Evolutionary conservation across 2,888 invertebrate genomes (phyloP).

Genomic region (Zaprionus obscuricornis): DNA sequence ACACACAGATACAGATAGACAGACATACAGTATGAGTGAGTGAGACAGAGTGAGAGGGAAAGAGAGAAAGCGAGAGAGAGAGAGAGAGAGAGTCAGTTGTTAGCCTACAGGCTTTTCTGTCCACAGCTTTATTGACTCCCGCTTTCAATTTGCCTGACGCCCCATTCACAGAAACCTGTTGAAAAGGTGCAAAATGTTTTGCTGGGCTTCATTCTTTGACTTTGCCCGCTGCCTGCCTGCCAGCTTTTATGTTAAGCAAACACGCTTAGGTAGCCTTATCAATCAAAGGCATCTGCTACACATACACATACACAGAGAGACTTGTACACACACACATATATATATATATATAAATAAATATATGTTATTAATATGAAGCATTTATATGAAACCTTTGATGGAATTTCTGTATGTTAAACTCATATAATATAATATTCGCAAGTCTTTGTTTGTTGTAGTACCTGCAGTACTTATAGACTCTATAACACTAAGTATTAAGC

Average conservation of each 20-base stretch:
- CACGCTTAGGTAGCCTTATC: constrained; percentile 76
- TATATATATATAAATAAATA: constrained; percentile 25
- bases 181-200: constrained; percentile 73
- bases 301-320: constrained; percentile 21
- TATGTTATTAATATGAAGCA: constrained; percentile 68
- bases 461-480: too few species aligned
- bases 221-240: not conserved
- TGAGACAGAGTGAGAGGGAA: too few species aligned
- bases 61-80: constrained; percentile 17
- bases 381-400: constrained; percentile 39
- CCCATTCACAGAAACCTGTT: constrained; percentile 63
- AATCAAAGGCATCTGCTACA: constrained; percentile 68
- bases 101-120: constrained; percentile 42
- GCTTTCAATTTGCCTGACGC: constrained; percentile 67
- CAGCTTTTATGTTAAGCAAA: constrained; percentile 49
- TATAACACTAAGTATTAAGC: too few species aligned
- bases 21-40: not conserved
- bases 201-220: constrained; percentile 33
- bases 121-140: constrained; percentile 70
- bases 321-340: constrained; percentile 13
- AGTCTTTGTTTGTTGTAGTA: too few species aligned
- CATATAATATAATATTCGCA: too few species aligned
- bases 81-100: constrained; percentile 17
- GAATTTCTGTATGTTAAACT: constrained; percentile 18
- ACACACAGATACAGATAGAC: constrained; percentile 18